Evolutionary conservation across 2,888 invertebrate species (phyloP), one percentile per base, ranked within the genome.

Genomic region (Caenorhabditis panamensis): DNA sequence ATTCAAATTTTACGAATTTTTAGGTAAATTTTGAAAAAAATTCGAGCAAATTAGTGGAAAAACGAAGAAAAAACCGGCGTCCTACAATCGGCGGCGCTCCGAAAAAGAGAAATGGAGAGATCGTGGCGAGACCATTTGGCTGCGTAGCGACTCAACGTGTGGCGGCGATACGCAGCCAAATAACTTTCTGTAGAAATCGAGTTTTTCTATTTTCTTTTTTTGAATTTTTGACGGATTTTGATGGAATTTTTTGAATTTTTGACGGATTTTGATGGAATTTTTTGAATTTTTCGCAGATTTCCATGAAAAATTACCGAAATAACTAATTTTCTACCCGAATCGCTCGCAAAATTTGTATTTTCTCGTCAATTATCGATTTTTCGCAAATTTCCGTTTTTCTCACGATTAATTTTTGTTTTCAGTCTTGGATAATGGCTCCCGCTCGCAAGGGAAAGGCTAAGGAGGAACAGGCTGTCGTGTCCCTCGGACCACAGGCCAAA

Each of bases 371-470:
- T 41, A 11, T 41, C 13, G 41, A n/a, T 47, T 47, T 47, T 47
- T 18, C 47, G 47, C 9, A 18, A 18, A 4, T 51, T 37, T 36
- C 22, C 11, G 11, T 56, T 54, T 62, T 44, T 51, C 13, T 2
- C 36, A 9, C 54, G 2, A 13, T 44, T 37, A 22, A 53, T 49
- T 36, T n/a, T 51, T 1, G 11, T 28, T 68, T 76, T 79, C 56
- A 86, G 85, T 85, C 85, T 86, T 87, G 85, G 85, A 86, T 83
- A 86, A 87, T 87, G 87, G 84, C 97, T 97, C 96, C 97, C 92
- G 97, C 97, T 87, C 95, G 97, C 91, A 96, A 97, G 94, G 96
- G 96, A 93, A 97, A 97, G 94, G 94, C 94, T 90, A 95, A 95
- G 90, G 96, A 96, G 93, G 97, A 97, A 92, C 97, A 97, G 92